Evolutionary conservation across 2,888 invertebrate species (phyloP), one percentile per base, ranked within the genome.

Genomic region (Anorthoa munda): DNA sequence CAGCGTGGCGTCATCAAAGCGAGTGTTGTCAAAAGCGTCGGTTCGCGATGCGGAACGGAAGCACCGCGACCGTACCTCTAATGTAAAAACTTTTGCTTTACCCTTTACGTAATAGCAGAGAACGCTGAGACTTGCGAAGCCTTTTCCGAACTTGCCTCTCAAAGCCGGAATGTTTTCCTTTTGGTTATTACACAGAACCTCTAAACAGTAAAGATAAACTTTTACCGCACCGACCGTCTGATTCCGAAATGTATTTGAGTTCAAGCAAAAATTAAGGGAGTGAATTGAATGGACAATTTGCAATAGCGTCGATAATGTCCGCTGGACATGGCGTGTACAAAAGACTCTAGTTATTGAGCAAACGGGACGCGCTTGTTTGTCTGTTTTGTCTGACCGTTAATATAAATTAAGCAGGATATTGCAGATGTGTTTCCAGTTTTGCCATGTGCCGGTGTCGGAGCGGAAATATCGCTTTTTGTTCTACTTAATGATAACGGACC

Each of bases 51-150:
- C 93, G 94, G 92, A 93, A 93, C 93, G 92, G 90, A 92, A 93
- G 92, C 92, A 89, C 90, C 89, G 91, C 90, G 91, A 83, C 91
- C 91, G 91, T 91, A 93, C 90, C 90, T 93, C 93, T 93, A 94
- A 95, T 94, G 94, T 93, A 94, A 95, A 96, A 96, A 95, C 93
- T 95, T 96, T 94, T 93, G 91, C 95, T 92, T 92, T 88, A 94
- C 94, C 94, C 95, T 94, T 95, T 94, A 91, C 91, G 93, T 94
- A 93, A 93, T 93, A 91, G 91, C 90, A 89, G 90, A 90, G 92
- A 87, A 89, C 88, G 88, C 88, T 88, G 88, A 90, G 91, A 92
- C 94, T 94, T 93, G 90, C 93, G 94, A 92, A 94, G 92, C 94
- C 93, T 95, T 95, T 94, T 91, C 93, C 90, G 83, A 95, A 95